Percentiles rank a stretch among this genome's conserved stretches.
Evolutionary conservation across 2,888 invertebrate species (phyloP).

Genomic region (Cremastinae sp.): DNA sequence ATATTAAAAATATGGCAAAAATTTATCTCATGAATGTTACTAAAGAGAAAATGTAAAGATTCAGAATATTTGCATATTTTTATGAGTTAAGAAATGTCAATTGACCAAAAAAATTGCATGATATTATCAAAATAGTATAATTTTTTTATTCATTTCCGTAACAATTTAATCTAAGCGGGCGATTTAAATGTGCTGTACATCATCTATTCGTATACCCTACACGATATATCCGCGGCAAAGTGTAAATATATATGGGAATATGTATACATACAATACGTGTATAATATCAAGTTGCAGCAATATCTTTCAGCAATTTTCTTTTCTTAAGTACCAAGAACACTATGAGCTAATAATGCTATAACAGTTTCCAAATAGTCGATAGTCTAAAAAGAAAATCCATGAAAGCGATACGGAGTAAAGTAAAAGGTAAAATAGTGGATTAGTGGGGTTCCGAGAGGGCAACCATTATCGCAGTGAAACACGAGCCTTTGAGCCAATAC

Average conservation of each 20-base stretch:
- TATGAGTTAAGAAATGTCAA: no score
- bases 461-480: slow-evolving; percentile 48
- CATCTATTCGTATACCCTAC: slow-evolving; percentile 35
- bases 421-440: slow-evolving; percentile 14
- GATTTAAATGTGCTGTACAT: slow-evolving; percentile 44
- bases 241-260: slow-evolving; percentile 29
- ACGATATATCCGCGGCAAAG: slow-evolving; percentile 33
- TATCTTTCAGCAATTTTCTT: slow-evolving; percentile 18
- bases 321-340: slow-evolving; percentile 42
- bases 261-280: slow-evolving; percentile 25
- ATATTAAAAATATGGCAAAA: neutral
- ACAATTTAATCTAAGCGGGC: slow-evolving; percentile 46
- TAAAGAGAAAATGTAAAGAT: no score
- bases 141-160: slow-evolving; percentile 51
- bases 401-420: slow-evolving; percentile 7
- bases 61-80: no score
- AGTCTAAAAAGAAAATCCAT: neutral
- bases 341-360: slow-evolving; percentile 23
- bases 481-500: slow-evolving; percentile 55
- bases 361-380: slow-evolving; percentile 15
- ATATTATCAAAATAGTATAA: slow-evolving; percentile 56
- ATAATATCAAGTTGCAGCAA: slow-evolving; percentile 29
- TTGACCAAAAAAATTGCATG: no score
- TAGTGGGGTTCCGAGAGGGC: slow-evolving; percentile 21
- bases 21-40: neutral